These are phyloP conservation scores for Sceloporus undulatus DNA, from an alignment of 2,113 vertebrate species.

Conservation along the genomic window DNA sequence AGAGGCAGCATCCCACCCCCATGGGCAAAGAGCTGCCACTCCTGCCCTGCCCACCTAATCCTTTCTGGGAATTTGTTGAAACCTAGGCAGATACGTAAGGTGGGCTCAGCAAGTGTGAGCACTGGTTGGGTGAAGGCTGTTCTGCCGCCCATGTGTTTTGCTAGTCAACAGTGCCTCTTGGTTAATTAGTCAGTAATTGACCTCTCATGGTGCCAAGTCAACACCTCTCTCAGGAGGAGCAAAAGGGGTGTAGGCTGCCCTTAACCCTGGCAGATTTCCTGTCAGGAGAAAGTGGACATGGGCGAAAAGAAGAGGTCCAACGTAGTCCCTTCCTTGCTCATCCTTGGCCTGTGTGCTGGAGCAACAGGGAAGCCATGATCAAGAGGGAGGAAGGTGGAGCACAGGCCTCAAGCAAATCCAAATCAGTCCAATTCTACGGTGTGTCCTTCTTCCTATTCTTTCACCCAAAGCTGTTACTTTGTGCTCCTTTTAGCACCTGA, in stretches of 20 bases:
- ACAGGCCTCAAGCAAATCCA: no score
- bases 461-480: no score
- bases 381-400: no score
- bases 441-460: no score
- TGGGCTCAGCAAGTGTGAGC: no score
- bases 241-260: background rate
- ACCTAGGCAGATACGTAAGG: no score
- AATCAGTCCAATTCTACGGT: no score
- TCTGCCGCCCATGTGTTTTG: background rate
- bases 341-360: background rate
- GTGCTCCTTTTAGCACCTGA: no score
- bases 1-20: no score
- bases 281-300: background rate
- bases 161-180: background rate
- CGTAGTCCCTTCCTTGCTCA: background rate
- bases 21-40: background rate
- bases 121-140: background rate
- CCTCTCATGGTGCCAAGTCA: background rate
- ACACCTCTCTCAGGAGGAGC: background rate
- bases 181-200: conserved; percentile 12
- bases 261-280: background rate
- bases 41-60: background rate
- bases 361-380: background rate
- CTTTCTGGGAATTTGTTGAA: background rate
- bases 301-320: no score